phyloP scores from a whole-genome alignment of 2,113 vertebrate species.

The Hystrix cristata region DNA sequence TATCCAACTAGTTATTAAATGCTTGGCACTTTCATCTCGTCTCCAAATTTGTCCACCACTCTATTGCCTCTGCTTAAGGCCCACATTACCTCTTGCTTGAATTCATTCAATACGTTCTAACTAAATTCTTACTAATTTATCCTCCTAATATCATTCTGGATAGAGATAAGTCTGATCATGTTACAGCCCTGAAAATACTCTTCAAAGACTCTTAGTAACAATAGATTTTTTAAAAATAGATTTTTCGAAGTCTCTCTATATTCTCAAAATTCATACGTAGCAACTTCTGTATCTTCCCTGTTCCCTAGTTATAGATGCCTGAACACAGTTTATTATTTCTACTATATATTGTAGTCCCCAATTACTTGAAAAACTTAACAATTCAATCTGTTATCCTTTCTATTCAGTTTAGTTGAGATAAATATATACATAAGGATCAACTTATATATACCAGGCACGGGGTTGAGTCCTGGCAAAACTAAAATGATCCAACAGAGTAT shows the following conservation, averaged over 20 bases:
- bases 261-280: not conserved
- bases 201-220: not conserved
- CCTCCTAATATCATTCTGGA: not conserved
- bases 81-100: not conserved
- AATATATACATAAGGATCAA: not conserved
- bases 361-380: not conserved
- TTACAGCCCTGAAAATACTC: not conserved
- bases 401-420: conserved; percentile 13
- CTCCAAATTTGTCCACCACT: not conserved
- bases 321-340: not conserved
- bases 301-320: not conserved
- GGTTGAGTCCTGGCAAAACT: not conserved
- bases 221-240: not conserved
- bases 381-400: not conserved
- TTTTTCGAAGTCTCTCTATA: not conserved
- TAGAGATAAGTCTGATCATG: not conserved
- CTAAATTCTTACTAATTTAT: conserved; percentile 6
- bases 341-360: not conserved
- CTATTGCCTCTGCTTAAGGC: not conserved
- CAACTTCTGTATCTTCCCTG: not conserved
- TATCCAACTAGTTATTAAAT: not conserved
- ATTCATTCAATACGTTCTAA: not conserved
- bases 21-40: not conserved
- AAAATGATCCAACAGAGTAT: not conserved
- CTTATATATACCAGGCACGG: not conserved